Percentiles rank a stretch among this genome's conserved stretches.
phyloP scores from a whole-genome alignment of 2,888 invertebrate genomes.

The Matsumyia berberina region DNA sequence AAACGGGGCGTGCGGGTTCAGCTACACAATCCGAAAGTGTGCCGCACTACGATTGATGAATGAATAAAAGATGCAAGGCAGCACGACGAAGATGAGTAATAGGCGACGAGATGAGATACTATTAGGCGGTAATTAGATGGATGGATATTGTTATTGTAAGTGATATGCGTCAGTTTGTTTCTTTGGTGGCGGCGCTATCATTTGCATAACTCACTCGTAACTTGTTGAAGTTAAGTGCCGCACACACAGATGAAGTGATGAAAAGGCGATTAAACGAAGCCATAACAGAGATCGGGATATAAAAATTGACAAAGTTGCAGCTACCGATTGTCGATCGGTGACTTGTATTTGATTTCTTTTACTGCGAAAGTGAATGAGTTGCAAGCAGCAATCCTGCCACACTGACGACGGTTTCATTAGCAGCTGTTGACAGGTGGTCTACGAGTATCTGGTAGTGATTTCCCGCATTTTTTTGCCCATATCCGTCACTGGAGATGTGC shows the following conservation, averaged over 20 bases:
- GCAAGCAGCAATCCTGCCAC: neutral
- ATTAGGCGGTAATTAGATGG: slow-evolving; percentile 45
- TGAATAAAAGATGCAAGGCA: slow-evolving; percentile 25
- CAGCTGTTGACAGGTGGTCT: slow-evolving; percentile 11
- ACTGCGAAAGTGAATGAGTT: neutral
- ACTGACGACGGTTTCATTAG: neutral
- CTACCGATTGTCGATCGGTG: neutral
- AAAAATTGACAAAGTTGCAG: neutral
- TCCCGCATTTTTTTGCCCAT: slow-evolving; percentile 29
- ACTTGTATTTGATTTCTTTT: neutral
- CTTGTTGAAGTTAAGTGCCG: slow-evolving; percentile 40
- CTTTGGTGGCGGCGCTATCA: slow-evolving; percentile 25
- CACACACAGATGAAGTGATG: slow-evolving; percentile 26
- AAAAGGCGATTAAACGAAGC: neutral
- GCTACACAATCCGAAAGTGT: slow-evolving; percentile 7
- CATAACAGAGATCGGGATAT: slow-evolving; percentile 7
- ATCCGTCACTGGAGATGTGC: slow-evolving; percentile 18
- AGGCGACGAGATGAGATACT: slow-evolving; percentile 25
- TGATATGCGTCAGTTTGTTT: slow-evolving; percentile 12
- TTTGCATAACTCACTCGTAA: slow-evolving; percentile 49
- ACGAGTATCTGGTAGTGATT: neutral
- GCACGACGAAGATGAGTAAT: slow-evolving; percentile 11
- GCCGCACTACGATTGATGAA: slow-evolving; percentile 21
- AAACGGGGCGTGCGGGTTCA: slow-evolving; percentile 41
- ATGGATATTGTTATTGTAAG: slow-evolving; percentile 33